phyloP scores from a whole-genome alignment of 2,113 vertebrate genomes.

The Alligator mississippiensis region DNA sequence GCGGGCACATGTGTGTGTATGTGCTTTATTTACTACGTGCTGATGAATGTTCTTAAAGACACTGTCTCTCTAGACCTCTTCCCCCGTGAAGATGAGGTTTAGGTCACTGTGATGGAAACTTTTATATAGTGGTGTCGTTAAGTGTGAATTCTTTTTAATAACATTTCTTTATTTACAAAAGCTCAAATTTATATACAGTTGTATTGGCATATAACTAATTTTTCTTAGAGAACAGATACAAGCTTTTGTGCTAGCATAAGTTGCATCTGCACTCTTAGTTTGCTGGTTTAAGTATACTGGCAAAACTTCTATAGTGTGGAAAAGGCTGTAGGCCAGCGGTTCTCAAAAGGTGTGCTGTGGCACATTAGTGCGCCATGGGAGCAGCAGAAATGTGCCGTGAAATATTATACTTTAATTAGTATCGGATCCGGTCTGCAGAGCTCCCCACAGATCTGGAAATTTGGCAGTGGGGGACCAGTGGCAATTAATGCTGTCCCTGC shows the following conservation, averaged over 20 bases:
- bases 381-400: too few relatives aligned
- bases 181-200: not conserved
- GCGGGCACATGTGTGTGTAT: too few relatives aligned
- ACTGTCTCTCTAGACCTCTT: not conserved
- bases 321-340: too few relatives aligned
- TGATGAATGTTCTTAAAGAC: not conserved
- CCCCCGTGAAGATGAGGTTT: not conserved
- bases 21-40: not conserved
- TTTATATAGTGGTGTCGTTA: not conserved
- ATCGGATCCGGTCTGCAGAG: too few relatives aligned
- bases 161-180: not conserved
- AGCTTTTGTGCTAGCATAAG: not conserved
- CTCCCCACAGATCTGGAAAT: too few relatives aligned
- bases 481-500: too few relatives aligned
- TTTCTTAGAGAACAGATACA: not conserved
- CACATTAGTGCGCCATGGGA: too few relatives aligned
- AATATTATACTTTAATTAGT: too few relatives aligned
- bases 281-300: not conserved
- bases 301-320: not conserved
- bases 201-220: not conserved
- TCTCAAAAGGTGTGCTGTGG: too few relatives aligned
- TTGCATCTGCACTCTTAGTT: not conserved
- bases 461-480: too few relatives aligned
- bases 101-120: not conserved
- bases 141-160: not conserved